Conservation (phyloP, 2,797 vertebrate species). For the Taenioides sp. region DNA sequence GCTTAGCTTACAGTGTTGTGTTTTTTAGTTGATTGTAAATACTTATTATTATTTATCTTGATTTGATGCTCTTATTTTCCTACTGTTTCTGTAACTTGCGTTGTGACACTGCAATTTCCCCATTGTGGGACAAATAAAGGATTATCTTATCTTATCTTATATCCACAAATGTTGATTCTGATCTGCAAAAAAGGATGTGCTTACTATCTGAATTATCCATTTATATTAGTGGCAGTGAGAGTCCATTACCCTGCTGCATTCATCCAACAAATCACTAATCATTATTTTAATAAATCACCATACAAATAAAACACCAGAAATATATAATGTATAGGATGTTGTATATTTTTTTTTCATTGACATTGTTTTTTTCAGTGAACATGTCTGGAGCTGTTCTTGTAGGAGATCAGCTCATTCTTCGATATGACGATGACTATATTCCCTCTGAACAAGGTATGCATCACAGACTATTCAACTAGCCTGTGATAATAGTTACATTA, state of each 20-base stretch:
- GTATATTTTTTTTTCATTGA: background rate
- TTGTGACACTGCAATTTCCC: too few relatives aligned
- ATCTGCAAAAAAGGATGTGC: background rate
- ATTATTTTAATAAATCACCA: too few relatives aligned
- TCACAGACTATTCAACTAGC: background rate
- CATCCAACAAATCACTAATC: too few relatives aligned
- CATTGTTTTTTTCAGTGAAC: slow-evolving; percentile 53
- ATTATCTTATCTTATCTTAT: too few relatives aligned
- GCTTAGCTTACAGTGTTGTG: too few relatives aligned
- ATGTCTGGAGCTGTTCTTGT: slow-evolving; percentile 74
- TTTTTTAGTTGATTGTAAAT: too few relatives aligned
- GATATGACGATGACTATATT: slow-evolving; percentile 87
- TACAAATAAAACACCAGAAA: background rate
- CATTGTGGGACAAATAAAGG: too few relatives aligned
- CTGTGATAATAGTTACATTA: background rate
- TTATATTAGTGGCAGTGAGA: background rate
- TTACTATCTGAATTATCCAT: background rate
- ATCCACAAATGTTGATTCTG: background rate
- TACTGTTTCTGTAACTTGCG: too few relatives aligned
- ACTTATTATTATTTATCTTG: too few relatives aligned
- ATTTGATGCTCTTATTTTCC: too few relatives aligned
- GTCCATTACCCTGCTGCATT: too few relatives aligned
- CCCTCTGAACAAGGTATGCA: slow-evolving; percentile 86
- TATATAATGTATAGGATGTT: background rate
- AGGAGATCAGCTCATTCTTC: slow-evolving; percentile 90